Percentiles rank a stretch among this genome's conserved stretches.
Conservation (phyloP, 2,888 invertebrate species). For the Trypoxylon attenuatum region DNA sequence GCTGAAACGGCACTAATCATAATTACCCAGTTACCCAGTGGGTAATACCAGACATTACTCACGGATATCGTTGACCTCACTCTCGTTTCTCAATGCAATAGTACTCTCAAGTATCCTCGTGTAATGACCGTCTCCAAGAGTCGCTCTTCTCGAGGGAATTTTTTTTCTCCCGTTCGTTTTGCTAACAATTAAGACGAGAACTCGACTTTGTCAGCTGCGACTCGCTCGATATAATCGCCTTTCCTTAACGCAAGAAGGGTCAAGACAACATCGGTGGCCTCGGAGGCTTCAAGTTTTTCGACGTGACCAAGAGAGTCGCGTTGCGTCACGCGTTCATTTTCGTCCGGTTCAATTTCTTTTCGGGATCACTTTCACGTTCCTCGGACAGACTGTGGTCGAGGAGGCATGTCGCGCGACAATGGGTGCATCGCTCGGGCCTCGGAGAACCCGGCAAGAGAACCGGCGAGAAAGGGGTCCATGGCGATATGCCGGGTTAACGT, state of each 20-base stretch:
- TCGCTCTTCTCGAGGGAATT: conserved; percentile 13
- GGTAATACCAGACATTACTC: conserved; percentile 38
- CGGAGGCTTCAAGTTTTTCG: no score
- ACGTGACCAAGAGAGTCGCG: no score
- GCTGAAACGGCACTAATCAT: conserved; percentile 21
- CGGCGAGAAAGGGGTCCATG: conserved; percentile 2
- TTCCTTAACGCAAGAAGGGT: neutral
- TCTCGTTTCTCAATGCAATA: conserved; percentile 20
- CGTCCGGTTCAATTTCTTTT: conserved; percentile 11
- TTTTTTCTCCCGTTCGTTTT: no score
- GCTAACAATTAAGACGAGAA: no score
- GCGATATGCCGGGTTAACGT: neutral
- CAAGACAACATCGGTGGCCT: neutral
- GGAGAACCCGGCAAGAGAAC: conserved; percentile 3
- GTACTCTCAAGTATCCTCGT: conserved; percentile 5
- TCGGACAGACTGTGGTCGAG: conserved; percentile 12
- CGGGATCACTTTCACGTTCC: conserved; percentile 25
- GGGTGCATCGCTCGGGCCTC: neutral
- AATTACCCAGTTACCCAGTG: conserved; percentile 41
- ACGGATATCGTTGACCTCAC: conserved; percentile 36
- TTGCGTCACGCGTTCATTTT: neutral
- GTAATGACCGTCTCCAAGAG: conserved; percentile 17
- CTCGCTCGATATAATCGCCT: neutral
- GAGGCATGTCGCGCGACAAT: neutral
- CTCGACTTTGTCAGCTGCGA: neutral